These are phyloP conservation scores for Lycocerus yunnanus DNA, from an alignment of 2,888 invertebrate species.

Conservation along the genomic window DNA sequence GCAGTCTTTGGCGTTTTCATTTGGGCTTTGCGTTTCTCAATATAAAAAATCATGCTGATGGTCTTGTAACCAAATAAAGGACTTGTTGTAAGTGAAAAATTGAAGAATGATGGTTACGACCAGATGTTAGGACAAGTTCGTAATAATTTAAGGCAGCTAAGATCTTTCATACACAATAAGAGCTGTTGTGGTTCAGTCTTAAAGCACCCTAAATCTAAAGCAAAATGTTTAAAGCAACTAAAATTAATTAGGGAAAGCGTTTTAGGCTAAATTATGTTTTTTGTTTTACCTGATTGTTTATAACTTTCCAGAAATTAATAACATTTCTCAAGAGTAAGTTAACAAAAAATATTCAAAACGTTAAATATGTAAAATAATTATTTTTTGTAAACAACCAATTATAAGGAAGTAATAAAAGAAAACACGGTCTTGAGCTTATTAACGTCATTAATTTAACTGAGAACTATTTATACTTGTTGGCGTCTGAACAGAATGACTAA, in stretches of 20 bases:
- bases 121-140: slow-evolving; percentile 44
- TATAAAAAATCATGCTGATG: background rate
- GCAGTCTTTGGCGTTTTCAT: slow-evolving; percentile 34
- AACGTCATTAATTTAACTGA: slow-evolving; percentile 38
- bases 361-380: slow-evolving; percentile 20
- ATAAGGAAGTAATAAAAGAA: slow-evolving; percentile 36
- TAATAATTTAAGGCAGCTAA: slow-evolving; percentile 39
- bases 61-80: slow-evolving; percentile 33
- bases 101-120: slow-evolving; percentile 41
- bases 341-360: background rate
- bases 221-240: slow-evolving; percentile 2
- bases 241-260: slow-evolving; percentile 10
- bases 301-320: background rate
- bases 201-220: background rate
- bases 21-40: slow-evolving; percentile 22
- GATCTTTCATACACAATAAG: slow-evolving; percentile 39
- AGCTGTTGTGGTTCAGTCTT: slow-evolving; percentile 1
- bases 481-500: slow-evolving; percentile 42
- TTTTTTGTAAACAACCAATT: slow-evolving; percentile 29
- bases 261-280: background rate
- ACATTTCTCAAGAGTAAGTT: background rate
- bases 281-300: slow-evolving; percentile 1
- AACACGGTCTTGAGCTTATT: slow-evolving; percentile 34
- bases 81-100: slow-evolving; percentile 42
- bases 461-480: slow-evolving; percentile 44